These are phyloP conservation scores for Carcinoscorpius rotundicauda DNA, from an alignment of 1,140 invertebrate genomes.

Conservation along the genomic window DNA sequence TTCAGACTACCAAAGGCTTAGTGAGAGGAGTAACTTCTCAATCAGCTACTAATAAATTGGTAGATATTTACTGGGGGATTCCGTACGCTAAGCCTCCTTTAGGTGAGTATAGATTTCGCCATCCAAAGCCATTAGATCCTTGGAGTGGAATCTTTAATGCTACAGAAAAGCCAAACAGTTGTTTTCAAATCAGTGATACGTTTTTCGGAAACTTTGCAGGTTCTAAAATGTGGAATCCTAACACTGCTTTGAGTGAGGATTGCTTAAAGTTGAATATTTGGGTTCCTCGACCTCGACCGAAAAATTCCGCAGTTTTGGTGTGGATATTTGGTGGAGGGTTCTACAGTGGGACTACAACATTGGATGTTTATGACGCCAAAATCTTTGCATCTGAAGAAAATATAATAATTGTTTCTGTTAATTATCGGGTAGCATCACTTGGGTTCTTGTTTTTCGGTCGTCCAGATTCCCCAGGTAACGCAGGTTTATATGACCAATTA, in stretches of 20 bases:
- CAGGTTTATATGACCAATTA: slow-evolving; percentile 85
- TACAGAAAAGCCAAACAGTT: slow-evolving; percentile 70
- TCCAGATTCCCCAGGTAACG: slow-evolving; percentile 83
- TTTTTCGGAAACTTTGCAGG: slow-evolving; percentile 77
- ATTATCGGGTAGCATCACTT: slow-evolving; percentile 82
- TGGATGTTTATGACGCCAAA: slow-evolving; percentile 84
- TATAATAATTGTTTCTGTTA: slow-evolving; percentile 85
- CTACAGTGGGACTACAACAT: slow-evolving; percentile 79
- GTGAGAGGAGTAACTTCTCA: slow-evolving; percentile 59
- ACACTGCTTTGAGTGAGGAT: slow-evolving; percentile 83
- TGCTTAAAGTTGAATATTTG: slow-evolving; percentile 91
- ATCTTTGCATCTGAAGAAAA: slow-evolving; percentile 82
- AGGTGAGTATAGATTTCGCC: slow-evolving; percentile 70
- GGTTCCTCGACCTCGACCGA: slow-evolving; percentile 46
- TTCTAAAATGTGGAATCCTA: slow-evolving; percentile 85
- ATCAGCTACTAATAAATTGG: slow-evolving; percentile 54
- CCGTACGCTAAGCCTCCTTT: slow-evolving; percentile 87
- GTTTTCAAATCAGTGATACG: slow-evolving; percentile 79
- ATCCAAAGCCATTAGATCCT: slow-evolving; percentile 64
- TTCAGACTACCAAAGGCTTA: slow-evolving; percentile 38
- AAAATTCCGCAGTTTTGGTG: slow-evolving; percentile 78
- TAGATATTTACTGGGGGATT: slow-evolving; percentile 81
- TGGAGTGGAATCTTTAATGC: slow-evolving; percentile 61
- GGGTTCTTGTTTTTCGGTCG: slow-evolving; percentile 88
- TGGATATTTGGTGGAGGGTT: slow-evolving; percentile 97